Evolutionary conservation across 2,113 vertebrate genomes (phyloP).

Genomic region (Sialia sialis): DNA sequence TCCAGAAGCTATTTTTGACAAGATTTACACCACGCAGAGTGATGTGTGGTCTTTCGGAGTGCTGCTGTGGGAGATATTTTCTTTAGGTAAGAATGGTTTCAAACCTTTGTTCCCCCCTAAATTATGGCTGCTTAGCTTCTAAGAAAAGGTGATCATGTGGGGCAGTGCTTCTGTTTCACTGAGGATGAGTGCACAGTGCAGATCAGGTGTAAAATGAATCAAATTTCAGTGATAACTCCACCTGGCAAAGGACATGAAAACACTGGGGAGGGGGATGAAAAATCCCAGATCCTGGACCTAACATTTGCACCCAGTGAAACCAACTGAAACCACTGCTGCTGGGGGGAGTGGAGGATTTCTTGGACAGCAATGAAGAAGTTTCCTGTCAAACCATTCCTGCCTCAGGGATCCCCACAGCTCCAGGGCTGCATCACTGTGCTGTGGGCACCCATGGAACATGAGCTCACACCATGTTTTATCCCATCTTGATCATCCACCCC

Average conservation of each 20-base stretch:
- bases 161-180: not conserved
- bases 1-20: constrained; percentile 94
- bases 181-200: not conserved
- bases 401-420: not conserved
- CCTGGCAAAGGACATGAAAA: not conserved
- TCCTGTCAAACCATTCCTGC: not conserved
- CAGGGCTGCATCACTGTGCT: not conserved
- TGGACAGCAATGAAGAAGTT: not conserved
- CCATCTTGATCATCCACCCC: not conserved
- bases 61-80: constrained; percentile 95
- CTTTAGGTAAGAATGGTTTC: constrained; percentile 80
- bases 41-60: constrained; percentile 96
- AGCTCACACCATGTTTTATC: not conserved
- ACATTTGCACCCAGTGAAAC: not conserved
- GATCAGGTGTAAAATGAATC: not conserved
- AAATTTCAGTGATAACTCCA: not conserved
- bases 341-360: not conserved
- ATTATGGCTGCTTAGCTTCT: not conserved
- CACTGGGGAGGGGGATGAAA: not conserved
- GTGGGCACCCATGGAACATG: not conserved
- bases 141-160: not conserved
- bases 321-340: not conserved
- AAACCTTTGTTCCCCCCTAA: not conserved
- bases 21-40: constrained; percentile 92
- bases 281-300: not conserved